Evolutionary conservation across 2,797 vertebrate genomes (phyloP).

Genomic region (Rhinogobio ventralis): DNA sequence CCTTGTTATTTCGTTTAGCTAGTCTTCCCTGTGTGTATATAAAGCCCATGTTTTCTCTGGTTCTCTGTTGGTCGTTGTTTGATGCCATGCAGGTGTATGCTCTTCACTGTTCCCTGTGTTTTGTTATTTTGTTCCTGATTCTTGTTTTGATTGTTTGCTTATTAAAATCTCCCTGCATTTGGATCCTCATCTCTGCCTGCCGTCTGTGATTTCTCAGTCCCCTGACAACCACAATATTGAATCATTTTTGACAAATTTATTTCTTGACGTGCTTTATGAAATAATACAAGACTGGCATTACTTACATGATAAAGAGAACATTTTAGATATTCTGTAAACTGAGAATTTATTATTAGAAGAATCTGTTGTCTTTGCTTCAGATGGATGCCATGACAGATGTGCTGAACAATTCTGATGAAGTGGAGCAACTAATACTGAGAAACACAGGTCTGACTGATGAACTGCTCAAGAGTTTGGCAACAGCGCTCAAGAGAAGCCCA

Average conservation of each 20-base stretch:
- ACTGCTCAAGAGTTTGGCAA: conserved; percentile 73
- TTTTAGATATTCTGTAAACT: conserved; percentile 1
- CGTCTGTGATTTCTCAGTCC: too few species aligned
- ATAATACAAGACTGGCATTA: background rate
- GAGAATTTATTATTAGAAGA: conserved; percentile 2
- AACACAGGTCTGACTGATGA: conserved; percentile 84
- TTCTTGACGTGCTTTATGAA: background rate
- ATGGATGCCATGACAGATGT: conserved; percentile 77
- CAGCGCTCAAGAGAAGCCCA: conserved; percentile 74
- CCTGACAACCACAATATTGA: background rate
- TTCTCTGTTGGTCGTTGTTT: too few species aligned
- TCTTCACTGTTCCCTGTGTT: too few species aligned
- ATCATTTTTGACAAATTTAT: background rate
- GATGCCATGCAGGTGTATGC: too few species aligned
- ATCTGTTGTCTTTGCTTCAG: conserved; percentile 61
- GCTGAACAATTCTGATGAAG: conserved; percentile 76
- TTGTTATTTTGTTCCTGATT: too few species aligned
- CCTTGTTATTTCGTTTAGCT: too few species aligned
- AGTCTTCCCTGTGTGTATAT: too few species aligned
- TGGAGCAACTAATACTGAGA: conserved; percentile 83
- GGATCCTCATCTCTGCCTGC: too few species aligned
- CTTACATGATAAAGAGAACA: background rate
- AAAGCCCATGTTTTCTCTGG: too few species aligned
- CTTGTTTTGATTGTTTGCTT: too few species aligned
- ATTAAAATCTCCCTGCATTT: too few species aligned